phyloP scores from a whole-genome alignment of 2,888 invertebrate species.

The Seira ritae region DNA sequence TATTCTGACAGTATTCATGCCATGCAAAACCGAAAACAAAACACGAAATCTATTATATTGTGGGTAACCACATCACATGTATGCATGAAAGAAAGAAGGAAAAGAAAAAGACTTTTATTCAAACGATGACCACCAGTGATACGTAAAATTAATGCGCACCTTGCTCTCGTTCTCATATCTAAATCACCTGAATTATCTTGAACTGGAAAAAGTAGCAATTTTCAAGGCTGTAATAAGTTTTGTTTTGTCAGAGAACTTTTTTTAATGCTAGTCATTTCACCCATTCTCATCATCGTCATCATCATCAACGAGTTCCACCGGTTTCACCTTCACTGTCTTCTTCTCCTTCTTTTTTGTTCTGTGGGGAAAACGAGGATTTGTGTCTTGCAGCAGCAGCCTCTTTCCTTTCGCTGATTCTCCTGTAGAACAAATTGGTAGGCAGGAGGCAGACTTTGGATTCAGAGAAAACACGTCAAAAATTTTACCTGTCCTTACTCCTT shows the following conservation, averaged over 20 bases:
- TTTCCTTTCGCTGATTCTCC: no score
- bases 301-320: slow-evolving; percentile 54
- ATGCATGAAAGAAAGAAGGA: no score
- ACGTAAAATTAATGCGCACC: slow-evolving; percentile 24
- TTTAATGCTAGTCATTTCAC: neutral
- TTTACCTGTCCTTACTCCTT: slow-evolving; percentile 44
- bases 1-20: slow-evolving; percentile 80
- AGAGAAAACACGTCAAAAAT: slow-evolving; percentile 36
- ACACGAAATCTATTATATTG: no score
- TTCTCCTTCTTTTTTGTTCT: slow-evolving; percentile 33
- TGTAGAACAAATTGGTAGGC: slow-evolving; percentile 53
- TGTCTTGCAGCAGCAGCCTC: slow-evolving; percentile 22
- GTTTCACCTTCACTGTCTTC: slow-evolving; percentile 49
- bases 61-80: no score
- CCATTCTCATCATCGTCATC: slow-evolving; percentile 16
- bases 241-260: neutral
- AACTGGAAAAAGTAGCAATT: slow-evolving; percentile 8
- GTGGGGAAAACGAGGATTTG: slow-evolving; percentile 36
- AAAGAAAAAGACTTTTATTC: no score
- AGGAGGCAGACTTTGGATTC: neutral
- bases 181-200: slow-evolving; percentile 32
- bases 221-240: slow-evolving; percentile 17
- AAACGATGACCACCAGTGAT: slow-evolving; percentile 19
- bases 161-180: slow-evolving; percentile 43
- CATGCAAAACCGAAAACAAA: slow-evolving; percentile 86